Base-by-base conservation (phyloP, 2,113 vertebrate genomes). In the Rhea americana region DNA sequence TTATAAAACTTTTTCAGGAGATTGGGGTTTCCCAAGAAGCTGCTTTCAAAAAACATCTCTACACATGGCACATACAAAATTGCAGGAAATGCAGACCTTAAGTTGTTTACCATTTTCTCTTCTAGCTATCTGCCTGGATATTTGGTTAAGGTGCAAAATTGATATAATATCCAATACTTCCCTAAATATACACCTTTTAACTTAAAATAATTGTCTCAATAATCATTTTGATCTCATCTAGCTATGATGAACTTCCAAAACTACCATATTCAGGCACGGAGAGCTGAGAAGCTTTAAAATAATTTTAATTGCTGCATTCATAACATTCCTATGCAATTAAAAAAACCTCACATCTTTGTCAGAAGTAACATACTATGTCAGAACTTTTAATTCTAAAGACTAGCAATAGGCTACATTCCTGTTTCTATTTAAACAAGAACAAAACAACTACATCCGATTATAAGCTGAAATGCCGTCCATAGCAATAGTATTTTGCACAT, bases 251-350 rank as follows among this genome's bases (percentile, higher is more conserved):
- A 68, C 21, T 65, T 59, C 77, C 80, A 25, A 81, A 73, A 65
- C 7, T 37, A 85, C 32, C 37, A 45, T 11, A 56, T 2, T 56
- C 6, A 28, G 35, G 16, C 4, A 45, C 43, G 15, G 43, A 45
- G 43, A 45, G 43, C 41, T 81, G 50, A 83, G 86, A 77, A 55
- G 7, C 8, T 47, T 70, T 39, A 87, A 90, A n/a, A 21, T 28
- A 85, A 24, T 85, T 72, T 93, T 58, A 92, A 90, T 94, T 68
- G 93, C 56, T 43, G 82, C 20, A 79, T 95, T 94, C 75, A 76
- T 86, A 65, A 72, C 92, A 95, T 32, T 47, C 16, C 45, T 47
- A 7, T 47, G 45, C 45, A 47, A 47, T 47, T 8, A 18, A 18
- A 47, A 47, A 47, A 47, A 47, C 17, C 18, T 47, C 45, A 47